A percentile compares a stretch with the other conserved stretches of the same genome.
Conservation (phyloP, 2,797 vertebrate species). For the Atherinosoma microstoma region DNA sequence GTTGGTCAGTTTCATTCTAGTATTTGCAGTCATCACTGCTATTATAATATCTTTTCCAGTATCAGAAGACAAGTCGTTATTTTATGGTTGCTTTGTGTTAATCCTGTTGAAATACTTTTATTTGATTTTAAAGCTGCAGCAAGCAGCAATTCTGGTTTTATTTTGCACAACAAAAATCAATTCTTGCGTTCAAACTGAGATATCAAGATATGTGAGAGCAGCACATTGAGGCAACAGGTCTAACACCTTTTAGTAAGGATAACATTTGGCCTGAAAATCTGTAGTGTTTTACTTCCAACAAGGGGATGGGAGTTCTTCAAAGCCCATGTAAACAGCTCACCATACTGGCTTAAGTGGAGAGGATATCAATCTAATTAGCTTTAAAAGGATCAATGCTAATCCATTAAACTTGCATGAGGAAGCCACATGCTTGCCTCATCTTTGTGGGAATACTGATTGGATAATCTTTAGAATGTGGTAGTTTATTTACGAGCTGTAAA, state of each 20-base stretch:
- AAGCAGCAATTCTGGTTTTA: not conserved
- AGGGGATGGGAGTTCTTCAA: constrained; percentile 41
- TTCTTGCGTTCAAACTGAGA: not conserved
- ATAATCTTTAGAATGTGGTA: constrained; percentile 25
- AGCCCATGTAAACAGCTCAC: constrained; percentile 53
- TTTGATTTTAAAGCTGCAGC: not conserved
- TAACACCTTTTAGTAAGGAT: constrained; percentile 11
- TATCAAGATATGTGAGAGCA: not conserved
- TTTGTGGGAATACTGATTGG: constrained; percentile 29
- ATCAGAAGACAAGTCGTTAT: not conserved
- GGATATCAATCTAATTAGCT: constrained; percentile 67
- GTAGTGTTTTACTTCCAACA: constrained; percentile 3
- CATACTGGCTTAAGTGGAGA: constrained; percentile 47
- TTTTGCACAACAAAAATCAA: not conserved
- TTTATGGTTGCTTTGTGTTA: not conserved
- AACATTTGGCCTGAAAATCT: constrained; percentile 38
- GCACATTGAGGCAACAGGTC: constrained; percentile 8
- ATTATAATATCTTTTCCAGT: not conserved
- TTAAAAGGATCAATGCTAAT: constrained; percentile 70
- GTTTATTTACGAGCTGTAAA: constrained; percentile 50
- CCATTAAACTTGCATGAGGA: constrained; percentile 65
- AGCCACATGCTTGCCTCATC: constrained; percentile 47
- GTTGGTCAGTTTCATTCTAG: not conserved
- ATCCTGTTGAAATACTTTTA: not conserved
- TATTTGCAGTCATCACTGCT: not conserved